phyloP scores from a whole-genome alignment of 2,888 invertebrate species.

The Drosophila neonasuta region DNA sequence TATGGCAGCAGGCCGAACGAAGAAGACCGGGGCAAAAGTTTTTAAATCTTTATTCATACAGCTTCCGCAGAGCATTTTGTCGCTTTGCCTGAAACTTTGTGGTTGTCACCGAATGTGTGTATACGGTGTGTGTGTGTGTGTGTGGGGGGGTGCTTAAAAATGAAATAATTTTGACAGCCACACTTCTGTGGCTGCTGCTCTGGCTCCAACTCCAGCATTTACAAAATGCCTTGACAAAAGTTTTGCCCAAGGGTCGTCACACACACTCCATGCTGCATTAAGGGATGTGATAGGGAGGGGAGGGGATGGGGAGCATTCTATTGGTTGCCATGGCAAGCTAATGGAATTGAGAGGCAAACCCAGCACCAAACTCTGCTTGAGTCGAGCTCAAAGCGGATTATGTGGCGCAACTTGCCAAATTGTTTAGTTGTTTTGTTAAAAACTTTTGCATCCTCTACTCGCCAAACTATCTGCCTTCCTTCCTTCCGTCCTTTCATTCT shows the following conservation, averaged over 20 bases:
- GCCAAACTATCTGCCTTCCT: neutral
- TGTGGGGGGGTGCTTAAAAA: slow-evolving; percentile 48
- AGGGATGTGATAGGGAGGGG: neutral
- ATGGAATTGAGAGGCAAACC: slow-evolving; percentile 40
- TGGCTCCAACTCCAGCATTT: slow-evolving; percentile 36
- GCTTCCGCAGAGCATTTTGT: slow-evolving; percentile 67
- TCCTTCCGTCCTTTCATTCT: neutral
- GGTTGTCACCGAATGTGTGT: slow-evolving; percentile 29
- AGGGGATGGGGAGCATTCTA: neutral
- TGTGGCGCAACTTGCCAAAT: slow-evolving; percentile 52
- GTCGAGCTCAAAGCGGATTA: slow-evolving; percentile 54
- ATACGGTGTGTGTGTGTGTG: slow-evolving; percentile 2
- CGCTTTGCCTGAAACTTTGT: slow-evolving; percentile 53
- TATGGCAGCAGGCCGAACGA: slow-evolving; percentile 11
- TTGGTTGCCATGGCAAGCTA: slow-evolving; percentile 39
- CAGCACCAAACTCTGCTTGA: neutral
- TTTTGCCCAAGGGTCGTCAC: slow-evolving; percentile 52
- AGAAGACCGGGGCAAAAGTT: slow-evolving; percentile 49
- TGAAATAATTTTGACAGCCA: slow-evolving; percentile 69
- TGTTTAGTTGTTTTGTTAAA: slow-evolving; percentile 55
- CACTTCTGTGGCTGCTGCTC: slow-evolving; percentile 58
- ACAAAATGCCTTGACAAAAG: slow-evolving; percentile 61
- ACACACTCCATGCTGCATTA: slow-evolving; percentile 15
- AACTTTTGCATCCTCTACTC: slow-evolving; percentile 16
- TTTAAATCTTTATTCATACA: slow-evolving; percentile 74